Evolutionary conservation across 2,113 vertebrate genomes (phyloP).

Genomic region (Paradoxurus hermaphroditus): DNA sequence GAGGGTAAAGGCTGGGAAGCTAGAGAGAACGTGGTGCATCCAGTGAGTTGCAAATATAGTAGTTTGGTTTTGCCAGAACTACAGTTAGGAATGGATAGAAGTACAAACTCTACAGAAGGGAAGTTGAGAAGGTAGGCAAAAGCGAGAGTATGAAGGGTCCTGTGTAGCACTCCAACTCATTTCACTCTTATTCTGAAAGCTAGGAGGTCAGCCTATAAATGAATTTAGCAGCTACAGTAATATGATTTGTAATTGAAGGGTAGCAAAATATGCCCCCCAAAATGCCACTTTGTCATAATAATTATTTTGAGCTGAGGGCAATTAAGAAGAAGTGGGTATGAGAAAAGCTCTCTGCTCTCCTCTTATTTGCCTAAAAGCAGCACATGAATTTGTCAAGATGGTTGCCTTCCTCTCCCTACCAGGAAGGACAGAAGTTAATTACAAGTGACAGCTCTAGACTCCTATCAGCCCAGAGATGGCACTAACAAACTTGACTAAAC

Average conservation of each 20-base stretch:
- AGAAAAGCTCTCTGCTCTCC: neutral
- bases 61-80: neutral
- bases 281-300: neutral
- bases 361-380: neutral
- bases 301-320: neutral
- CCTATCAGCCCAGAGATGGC: neutral
- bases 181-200: conserved; percentile 5
- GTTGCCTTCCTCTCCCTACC: neutral
- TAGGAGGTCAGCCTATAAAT: neutral
- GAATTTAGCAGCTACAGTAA: neutral
- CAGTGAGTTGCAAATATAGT: neutral
- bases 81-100: neutral
- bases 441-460: neutral
- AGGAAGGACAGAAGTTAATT: neutral
- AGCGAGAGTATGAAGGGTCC: neutral
- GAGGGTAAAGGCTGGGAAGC: neutral
- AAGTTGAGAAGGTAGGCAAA: neutral
- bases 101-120: neutral
- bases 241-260: neutral
- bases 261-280: neutral
- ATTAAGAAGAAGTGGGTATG: neutral
- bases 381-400: neutral
- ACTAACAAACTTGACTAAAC: neutral
- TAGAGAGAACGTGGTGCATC: neutral
- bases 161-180: neutral